phyloP scores from a whole-genome alignment of 2,113 vertebrate genomes.

The Grus americana region DNA sequence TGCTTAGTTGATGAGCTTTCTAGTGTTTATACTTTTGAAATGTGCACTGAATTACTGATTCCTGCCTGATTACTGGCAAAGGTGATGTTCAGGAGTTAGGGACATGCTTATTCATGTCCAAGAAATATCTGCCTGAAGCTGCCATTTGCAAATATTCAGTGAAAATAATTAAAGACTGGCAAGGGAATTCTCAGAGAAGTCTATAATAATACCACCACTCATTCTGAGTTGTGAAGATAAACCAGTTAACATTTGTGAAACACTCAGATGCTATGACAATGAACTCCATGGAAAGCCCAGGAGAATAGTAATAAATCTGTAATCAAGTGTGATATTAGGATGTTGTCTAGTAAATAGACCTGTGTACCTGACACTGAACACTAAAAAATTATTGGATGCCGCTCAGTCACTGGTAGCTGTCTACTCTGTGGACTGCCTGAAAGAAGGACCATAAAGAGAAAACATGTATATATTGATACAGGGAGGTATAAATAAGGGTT shows the following conservation, averaged over 20 bases:
- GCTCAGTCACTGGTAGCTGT: background rate
- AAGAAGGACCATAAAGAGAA: background rate
- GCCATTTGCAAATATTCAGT: background rate
- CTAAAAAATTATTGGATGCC: background rate
- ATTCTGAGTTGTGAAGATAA: background rate
- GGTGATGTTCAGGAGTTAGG: background rate
- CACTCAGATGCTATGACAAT: background rate
- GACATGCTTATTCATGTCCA: background rate
- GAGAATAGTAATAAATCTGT: background rate
- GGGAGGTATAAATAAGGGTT: background rate
- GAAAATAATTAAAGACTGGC: conserved; percentile 9
- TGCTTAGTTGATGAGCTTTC: background rate
- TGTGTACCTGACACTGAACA: background rate
- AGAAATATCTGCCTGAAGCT: background rate
- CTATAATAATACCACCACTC: background rate
- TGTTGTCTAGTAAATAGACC: background rate
- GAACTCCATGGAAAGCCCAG: background rate
- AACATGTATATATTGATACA: fast-evolving
- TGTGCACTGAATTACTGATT: background rate
- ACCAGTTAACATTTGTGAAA: background rate
- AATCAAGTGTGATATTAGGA: background rate
- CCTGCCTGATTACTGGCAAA: background rate
- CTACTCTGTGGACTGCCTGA: background rate
- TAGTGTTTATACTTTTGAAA: background rate
- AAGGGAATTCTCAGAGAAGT: conserved; percentile 12